A percentile compares a stretch with the other conserved stretches of the same genome.
Evolutionary conservation across 1,140 invertebrate genomes (phyloP).

Genomic region (Dendroctonus valens): DNA sequence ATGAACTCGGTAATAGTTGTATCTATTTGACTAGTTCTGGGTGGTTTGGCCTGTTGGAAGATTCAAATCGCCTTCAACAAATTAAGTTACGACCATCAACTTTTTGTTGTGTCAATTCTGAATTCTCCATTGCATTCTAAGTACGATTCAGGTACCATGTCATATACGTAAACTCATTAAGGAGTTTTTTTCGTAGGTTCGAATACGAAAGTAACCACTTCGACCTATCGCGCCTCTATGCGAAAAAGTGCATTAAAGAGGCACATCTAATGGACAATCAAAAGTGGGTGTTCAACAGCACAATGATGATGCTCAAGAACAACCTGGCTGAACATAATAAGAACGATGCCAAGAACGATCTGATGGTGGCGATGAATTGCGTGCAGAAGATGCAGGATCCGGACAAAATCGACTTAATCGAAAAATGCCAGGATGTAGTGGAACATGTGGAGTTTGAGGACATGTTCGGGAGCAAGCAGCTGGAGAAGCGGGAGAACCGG

Average conservation of each 20-base stretch:
- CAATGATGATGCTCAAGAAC: slow-evolving; percentile 53
- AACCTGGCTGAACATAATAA: slow-evolving; percentile 56
- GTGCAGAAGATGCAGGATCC: slow-evolving; percentile 29
- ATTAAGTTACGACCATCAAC: no score
- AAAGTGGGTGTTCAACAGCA: slow-evolving; percentile 55
- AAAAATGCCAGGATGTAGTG: slow-evolving; percentile 38
- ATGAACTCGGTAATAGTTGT: neutral
- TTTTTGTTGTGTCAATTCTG: neutral
- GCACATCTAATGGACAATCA: slow-evolving; percentile 48
- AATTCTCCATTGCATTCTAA: no score
- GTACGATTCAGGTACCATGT: no score
- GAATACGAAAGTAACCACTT: slow-evolving; percentile 55
- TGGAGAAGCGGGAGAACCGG: slow-evolving; percentile 45
- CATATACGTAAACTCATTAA: no score
- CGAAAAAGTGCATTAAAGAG: slow-evolving; percentile 54
- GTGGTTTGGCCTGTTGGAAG: neutral
- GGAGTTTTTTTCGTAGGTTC: slow-evolving; percentile 30
- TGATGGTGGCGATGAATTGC: slow-evolving; percentile 19
- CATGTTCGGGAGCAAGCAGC: slow-evolving; percentile 38
- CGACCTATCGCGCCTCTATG: slow-evolving; percentile 56
- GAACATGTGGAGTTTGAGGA: slow-evolving; percentile 45
- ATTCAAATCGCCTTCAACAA: neutral
- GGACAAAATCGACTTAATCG: slow-evolving; percentile 26
- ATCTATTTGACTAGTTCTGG: neutral
- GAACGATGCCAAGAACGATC: slow-evolving; percentile 46